Evolutionary conservation across 2,888 invertebrate genomes (phyloP).

Genomic region (Tachina fera): DNA sequence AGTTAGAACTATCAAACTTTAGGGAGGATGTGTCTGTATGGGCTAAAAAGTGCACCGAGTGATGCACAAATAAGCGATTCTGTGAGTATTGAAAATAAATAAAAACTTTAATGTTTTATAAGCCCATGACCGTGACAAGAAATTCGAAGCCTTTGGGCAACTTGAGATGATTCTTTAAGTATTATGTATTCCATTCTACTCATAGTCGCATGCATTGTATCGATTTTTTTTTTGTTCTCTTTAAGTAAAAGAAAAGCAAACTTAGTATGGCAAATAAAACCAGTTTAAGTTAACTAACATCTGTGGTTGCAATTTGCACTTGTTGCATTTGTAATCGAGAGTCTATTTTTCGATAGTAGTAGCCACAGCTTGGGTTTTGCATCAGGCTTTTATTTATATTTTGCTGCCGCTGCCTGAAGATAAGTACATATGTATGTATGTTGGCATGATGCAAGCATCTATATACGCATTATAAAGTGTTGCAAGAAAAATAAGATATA

Average conservation of each 20-base stretch:
- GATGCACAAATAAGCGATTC: conserved; percentile 19
- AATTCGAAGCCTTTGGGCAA: conserved; percentile 51
- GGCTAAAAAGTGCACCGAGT: not conserved
- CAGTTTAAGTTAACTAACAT: conserved; percentile 77
- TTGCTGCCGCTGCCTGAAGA: conserved; percentile 18
- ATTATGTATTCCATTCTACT: not conserved
- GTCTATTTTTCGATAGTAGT: conserved; percentile 27
- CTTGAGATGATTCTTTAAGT: conserved; percentile 32
- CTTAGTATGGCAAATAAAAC: conserved; percentile 58
- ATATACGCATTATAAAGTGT: conserved; percentile 3
- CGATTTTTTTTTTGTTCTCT: not conserved
- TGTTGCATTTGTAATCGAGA: conserved; percentile 67
- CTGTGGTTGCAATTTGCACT: conserved; percentile 76
- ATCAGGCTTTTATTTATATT: conserved; percentile 31
- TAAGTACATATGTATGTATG: not conserved
- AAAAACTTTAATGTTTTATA: conserved; percentile 24
- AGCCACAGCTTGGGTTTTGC: conserved; percentile 28
- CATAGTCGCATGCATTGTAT: not conserved
- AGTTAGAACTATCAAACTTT: conserved; percentile 11
- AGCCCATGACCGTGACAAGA: conserved; percentile 56
- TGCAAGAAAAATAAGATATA: conserved; percentile 20
- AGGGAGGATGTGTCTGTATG: not conserved
- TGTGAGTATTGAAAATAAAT: conserved; percentile 9
- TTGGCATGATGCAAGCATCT: not conserved
- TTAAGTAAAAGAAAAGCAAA: not conserved